Evolutionary conservation across 2,797 vertebrate genomes (phyloP), one percentile per base, ranked within the genome.

Genomic region (Lacerta agilis): DNA sequence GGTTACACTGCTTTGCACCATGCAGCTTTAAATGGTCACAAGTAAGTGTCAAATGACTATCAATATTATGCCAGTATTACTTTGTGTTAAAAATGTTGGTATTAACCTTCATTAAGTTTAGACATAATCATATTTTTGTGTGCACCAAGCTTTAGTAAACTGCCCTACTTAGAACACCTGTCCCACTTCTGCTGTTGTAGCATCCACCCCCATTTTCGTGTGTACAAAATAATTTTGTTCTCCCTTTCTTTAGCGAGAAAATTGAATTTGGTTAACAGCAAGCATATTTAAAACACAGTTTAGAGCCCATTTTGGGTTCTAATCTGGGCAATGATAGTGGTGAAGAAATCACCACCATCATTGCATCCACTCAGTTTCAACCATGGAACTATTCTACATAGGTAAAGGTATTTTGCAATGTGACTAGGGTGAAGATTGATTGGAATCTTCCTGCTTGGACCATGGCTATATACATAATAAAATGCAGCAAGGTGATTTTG

Each of bases 1-100:
- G 98, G 98, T 96, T 99, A 99, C 96, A 99, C 98, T 83, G 98
- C 98, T 92, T 96, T 99, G 90, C 98, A 99, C 92, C 98, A 99
- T 1, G 98, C 98, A 64, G 97, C 98, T 83, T 98, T 99, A 92
- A 99, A 99, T 9, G 98, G 98, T 97, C 98, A 99, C 98, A 98
- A 98, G 98, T 99, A 97, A 97, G 97, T 97, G 64, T 87, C 76
- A 83, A 29, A 78, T 5, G 0, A 80, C 83, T 76, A 66, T 23
- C 27, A 29, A 82, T 29, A 45, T 76, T 76, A 67, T 33, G 33
- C 41, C 71, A 33, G 5, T 58, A 83, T 79, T 79, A 27, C 27
- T 79, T 79, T 71, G 20, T 43, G 23, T n/a, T 87, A 13, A 3
- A 85, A 91, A 83, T 66, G 17, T 76, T 79, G 10, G 75, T 86